Percentiles rank a stretch among this genome's conserved stretches.
Evolutionary conservation across 2,888 invertebrate species (phyloP).

Genomic region (Coecobrya sp.): DNA sequence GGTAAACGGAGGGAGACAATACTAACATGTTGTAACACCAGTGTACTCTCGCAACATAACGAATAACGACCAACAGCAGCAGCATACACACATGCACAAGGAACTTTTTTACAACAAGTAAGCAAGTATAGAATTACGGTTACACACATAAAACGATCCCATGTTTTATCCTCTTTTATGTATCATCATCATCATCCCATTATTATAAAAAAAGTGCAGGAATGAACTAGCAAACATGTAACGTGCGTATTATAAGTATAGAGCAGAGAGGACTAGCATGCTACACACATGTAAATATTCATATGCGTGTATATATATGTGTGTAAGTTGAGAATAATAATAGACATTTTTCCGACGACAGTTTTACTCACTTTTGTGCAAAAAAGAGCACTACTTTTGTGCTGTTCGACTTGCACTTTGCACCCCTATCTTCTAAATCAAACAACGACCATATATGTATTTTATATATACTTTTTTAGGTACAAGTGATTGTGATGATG

Average conservation of each 20-base stretch:
- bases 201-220: background rate
- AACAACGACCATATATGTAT: no score
- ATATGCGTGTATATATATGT: background rate
- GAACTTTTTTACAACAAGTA: constrained; percentile 32
- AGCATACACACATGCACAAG: background rate
- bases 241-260: no score
- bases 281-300: constrained; percentile 35
- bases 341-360: constrained; percentile 26
- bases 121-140: constrained; percentile 45
- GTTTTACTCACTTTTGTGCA: constrained; percentile 38
- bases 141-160: constrained; percentile 45
- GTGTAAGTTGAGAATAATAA: constrained; percentile 12
- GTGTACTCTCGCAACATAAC: background rate
- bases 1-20: constrained; percentile 1
- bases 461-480: background rate
- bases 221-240: constrained; percentile 11
- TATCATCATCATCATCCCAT: constrained; percentile 28
- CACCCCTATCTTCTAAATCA: constrained; percentile 17
- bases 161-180: constrained; percentile 39
- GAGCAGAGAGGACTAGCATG: no score
- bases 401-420: background rate
- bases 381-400: constrained; percentile 1
- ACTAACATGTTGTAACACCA: background rate
- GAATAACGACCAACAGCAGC: background rate
- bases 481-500: background rate